phyloP scores from a whole-genome alignment of 2,888 invertebrate genomes.

The Apodemia zela region DNA sequence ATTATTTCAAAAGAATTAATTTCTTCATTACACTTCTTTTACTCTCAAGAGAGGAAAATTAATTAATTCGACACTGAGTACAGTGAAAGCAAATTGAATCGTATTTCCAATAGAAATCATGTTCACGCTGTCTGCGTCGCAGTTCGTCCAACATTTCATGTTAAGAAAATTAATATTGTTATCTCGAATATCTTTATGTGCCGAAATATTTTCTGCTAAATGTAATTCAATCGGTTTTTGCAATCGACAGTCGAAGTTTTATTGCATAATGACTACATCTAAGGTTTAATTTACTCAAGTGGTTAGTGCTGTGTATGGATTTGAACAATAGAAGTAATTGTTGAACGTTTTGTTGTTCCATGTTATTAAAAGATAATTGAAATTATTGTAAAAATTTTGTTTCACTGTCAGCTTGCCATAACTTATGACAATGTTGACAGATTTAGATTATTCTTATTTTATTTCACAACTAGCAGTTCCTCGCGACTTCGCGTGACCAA shows the following conservation, averaged over 20 bases:
- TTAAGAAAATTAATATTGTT: conserved; percentile 61
- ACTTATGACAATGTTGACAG: too few relatives aligned
- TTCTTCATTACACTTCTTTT: conserved; percentile 17
- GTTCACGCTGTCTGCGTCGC: conserved; percentile 46
- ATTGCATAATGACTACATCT: conserved; percentile 1
- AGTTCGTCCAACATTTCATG: conserved; percentile 46
- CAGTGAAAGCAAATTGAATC: conserved; percentile 42
- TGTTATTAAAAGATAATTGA: background rate
- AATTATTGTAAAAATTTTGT: background rate
- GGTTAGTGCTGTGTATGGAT: background rate
- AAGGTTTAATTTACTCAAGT: background rate
- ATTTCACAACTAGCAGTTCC: too few relatives aligned
- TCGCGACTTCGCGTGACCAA: too few relatives aligned
- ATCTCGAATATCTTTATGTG: conserved; percentile 52
- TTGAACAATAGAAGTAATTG: background rate
- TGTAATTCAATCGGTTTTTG: conserved; percentile 11
- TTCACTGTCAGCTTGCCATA: background rate
- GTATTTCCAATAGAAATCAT: conserved; percentile 65
- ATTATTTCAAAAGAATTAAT: background rate
- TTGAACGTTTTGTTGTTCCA: background rate
- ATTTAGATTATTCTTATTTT: too few relatives aligned
- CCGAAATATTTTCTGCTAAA: background rate
- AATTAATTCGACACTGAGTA: conserved; percentile 27
- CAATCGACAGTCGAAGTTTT: background rate
- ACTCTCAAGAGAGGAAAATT: conserved; percentile 16